These are phyloP conservation scores for Lasiurus borealis DNA, from an alignment of 2,113 vertebrate species.

Conservation along the genomic window DNA sequence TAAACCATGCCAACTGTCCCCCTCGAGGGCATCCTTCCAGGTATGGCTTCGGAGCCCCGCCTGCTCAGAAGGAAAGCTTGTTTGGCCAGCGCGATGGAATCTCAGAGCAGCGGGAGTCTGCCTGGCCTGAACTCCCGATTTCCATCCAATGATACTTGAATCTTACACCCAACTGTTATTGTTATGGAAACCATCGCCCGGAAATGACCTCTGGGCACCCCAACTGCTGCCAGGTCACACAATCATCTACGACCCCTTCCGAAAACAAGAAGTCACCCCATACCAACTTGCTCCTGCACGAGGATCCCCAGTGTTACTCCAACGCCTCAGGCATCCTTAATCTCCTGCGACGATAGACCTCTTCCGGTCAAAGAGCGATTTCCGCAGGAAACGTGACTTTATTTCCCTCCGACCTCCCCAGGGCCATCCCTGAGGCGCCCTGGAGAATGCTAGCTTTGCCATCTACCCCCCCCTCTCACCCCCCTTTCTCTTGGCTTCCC, in stretches of 20 bases:
- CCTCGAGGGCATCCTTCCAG: neutral
- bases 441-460: accelerated
- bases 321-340: neutral
- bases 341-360: neutral
- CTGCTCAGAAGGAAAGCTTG: neutral
- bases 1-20: neutral
- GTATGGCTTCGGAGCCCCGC: no score
- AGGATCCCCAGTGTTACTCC: neutral
- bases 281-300: neutral
- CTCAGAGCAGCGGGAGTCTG: constrained; percentile 71
- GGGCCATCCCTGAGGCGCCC: neutral
- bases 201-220: constrained; percentile 30
- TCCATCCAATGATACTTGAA: constrained; percentile 10
- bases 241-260: neutral
- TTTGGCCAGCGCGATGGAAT: neutral
- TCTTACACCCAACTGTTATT: constrained; percentile 18
- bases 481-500: neutral
- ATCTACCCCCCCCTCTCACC: neutral
- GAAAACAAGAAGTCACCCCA: neutral
- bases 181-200: constrained; percentile 49
- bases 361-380: neutral
- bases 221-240: constrained; percentile 6
- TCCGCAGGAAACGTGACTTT: neutral
- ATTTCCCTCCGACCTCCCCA: neutral
- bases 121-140: constrained; percentile 49